These are phyloP conservation scores for Boulengeromyrus knoepffleri DNA, from an alignment of 2,113 vertebrate species.

Conservation along the genomic window DNA sequence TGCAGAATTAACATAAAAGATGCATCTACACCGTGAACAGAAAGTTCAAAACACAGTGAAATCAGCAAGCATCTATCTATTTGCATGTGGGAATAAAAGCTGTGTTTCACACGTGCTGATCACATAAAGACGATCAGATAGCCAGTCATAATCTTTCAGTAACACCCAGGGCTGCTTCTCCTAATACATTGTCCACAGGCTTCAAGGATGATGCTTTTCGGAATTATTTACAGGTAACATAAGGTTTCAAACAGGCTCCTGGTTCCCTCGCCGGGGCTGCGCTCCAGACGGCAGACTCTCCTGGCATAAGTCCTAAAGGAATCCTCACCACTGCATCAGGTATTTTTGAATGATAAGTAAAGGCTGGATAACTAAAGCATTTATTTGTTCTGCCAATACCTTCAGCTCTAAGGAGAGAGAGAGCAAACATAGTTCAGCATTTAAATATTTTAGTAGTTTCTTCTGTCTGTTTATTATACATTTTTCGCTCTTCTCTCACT, in stretches of 20 bases:
- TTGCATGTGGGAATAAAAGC: neutral
- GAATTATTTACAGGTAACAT: neutral
- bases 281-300: no score
- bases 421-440: neutral
- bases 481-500: neutral
- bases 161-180: neutral
- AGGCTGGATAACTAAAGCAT: neutral
- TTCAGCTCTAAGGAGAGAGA: neutral
- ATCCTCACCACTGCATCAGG: neutral
- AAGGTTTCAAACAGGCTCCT: neutral
- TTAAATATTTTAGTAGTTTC: neutral
- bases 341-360: neutral
- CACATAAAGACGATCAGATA: neutral
- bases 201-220: neutral
- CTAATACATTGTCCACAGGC: neutral
- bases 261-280: no score
- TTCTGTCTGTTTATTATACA: neutral
- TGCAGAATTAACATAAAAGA: neutral
- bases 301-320: neutral
- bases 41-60: neutral
- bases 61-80: neutral
- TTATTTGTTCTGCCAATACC: neutral
- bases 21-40: neutral
- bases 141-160: neutral
- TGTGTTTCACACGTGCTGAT: neutral